Evolutionary conservation across 2,797 vertebrate species (phyloP), one percentile per base, ranked within the genome.

Genomic region (Pangasius krempfi): DNA sequence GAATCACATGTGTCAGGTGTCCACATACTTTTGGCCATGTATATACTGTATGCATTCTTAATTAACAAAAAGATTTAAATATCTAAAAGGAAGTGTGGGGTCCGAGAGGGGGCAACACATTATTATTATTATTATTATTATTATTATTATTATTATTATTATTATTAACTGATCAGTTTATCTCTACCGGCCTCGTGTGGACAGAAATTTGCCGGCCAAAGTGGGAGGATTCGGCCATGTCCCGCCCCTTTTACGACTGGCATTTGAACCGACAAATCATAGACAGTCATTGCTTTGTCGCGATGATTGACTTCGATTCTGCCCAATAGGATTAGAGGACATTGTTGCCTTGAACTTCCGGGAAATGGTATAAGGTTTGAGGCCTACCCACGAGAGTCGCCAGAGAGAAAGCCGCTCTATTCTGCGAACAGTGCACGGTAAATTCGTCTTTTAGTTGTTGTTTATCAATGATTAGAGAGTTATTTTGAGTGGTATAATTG

Each of bases 381-480:
- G 90, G 88, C 87, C 91, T 89, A 62, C 30, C 66, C 62, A 73
- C 87, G 84, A 84, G 84, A 84, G 33, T 47, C 58, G 4, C 37
- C 37, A n/a, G 25, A 83, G 81, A 70, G 62, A 76, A 88, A 86
- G 72, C 85, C 33, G 60, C 10, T 70, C 1, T 47, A 80, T 75
- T 84, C 68, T 86, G 73, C 33, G 33, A 87, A 44, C 27, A 89
- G 40, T 37, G 1, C 56, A 84, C 85, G 91, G 92, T 93, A 91
- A 92, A 75, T 79, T 37, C 0, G 8, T 5, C 40, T 87, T 87
- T 52, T 30, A 37, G 8, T 22, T 1, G 0, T 72, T 33, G 12
- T 58, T 78, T 37, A 40, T 62, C 62, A 22, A 0, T 5, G 0
- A 20, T 5, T 20, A 13, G 25, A n/a, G 25, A 44, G n/a, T 44